These are phyloP conservation scores for Morone chrysops DNA, from an alignment of 2,113 vertebrate genomes.

Conservation along the genomic window DNA sequence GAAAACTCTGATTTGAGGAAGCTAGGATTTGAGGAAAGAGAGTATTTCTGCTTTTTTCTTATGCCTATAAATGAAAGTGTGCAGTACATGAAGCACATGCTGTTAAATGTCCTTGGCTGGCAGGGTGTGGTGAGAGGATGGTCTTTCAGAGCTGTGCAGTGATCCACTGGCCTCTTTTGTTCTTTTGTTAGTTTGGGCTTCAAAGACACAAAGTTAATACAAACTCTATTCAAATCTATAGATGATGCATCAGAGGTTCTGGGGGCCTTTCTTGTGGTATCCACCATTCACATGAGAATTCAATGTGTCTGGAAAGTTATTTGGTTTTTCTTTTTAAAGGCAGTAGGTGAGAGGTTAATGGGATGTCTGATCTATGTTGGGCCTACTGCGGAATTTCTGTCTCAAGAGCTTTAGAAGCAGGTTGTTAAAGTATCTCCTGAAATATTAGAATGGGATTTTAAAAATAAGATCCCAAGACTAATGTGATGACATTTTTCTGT, in stretches of 20 bases:
- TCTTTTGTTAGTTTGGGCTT: slow-evolving; percentile 61
- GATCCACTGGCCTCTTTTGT: slow-evolving; percentile 59
- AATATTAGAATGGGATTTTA: slow-evolving; percentile 11
- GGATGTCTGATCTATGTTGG: background rate
- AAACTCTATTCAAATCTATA: slow-evolving; percentile 34
- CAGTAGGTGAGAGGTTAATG: background rate
- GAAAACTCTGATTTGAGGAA: background rate
- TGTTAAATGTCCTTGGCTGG: slow-evolving; percentile 52
- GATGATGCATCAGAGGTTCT: slow-evolving; percentile 5
- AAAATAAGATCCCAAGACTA: slow-evolving; percentile 35
- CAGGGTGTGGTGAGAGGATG: slow-evolving; percentile 76
- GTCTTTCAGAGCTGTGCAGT: slow-evolving; percentile 45
- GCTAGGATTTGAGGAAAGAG: background rate
- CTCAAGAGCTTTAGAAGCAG: background rate
- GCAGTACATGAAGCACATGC: slow-evolving; percentile 26
- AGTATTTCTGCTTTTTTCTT: background rate
- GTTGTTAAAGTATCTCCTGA: background rate
- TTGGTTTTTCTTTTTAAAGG: background rate
- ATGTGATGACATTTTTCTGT: slow-evolving; percentile 17
- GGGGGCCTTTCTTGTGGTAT: slow-evolving; percentile 34
- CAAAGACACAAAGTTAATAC: slow-evolving; percentile 49
- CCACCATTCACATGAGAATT: slow-evolving; percentile 5
- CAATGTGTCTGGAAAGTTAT: slow-evolving; percentile 6
- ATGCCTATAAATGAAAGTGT: background rate
- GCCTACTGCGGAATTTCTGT: background rate